These are phyloP conservation scores for Temnothorax rugatulus DNA, from an alignment of 2,888 invertebrate species.

Conservation along the genomic window DNA sequence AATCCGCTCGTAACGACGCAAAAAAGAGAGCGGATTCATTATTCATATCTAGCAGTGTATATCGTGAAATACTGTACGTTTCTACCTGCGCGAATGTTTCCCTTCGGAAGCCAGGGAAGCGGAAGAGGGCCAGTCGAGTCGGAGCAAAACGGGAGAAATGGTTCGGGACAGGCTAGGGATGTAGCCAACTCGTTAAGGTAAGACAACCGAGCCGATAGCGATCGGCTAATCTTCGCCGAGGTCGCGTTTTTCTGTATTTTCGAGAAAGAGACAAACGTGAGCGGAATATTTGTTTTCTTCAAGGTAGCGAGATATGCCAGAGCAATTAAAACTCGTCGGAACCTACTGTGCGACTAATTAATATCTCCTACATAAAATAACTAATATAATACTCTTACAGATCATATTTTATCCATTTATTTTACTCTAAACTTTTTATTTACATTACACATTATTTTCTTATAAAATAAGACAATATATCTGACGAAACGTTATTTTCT, in stretches of 20 bases:
- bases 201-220: constrained; percentile 82
- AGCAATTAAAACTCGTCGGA: constrained; percentile 68
- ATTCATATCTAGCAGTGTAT: constrained; percentile 50
- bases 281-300: constrained; percentile 67
- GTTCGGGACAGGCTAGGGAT: constrained; percentile 65
- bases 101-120: constrained; percentile 56
- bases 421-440: background rate
- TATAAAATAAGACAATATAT: background rate
- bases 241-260: constrained; percentile 69
- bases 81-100: constrained; percentile 64
- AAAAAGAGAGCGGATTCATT: constrained; percentile 50
- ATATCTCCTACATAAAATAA: constrained; percentile 39
- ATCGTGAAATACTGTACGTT: constrained; percentile 32
- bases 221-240: constrained; percentile 82
- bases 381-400: background rate
- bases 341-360: constrained; percentile 57
- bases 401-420: background rate
- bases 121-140: constrained; percentile 62
- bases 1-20: constrained; percentile 39
- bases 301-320: constrained; percentile 55
- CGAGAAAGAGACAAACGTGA: constrained; percentile 57
- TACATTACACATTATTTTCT: background rate
- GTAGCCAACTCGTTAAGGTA: constrained; percentile 81
- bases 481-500: background rate
- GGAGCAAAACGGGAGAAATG: constrained; percentile 62